Percentiles rank a stretch among this genome's conserved stretches.
phyloP scores from a whole-genome alignment of 2,888 invertebrate genomes.

The Taphrorychus bicolor region DNA sequence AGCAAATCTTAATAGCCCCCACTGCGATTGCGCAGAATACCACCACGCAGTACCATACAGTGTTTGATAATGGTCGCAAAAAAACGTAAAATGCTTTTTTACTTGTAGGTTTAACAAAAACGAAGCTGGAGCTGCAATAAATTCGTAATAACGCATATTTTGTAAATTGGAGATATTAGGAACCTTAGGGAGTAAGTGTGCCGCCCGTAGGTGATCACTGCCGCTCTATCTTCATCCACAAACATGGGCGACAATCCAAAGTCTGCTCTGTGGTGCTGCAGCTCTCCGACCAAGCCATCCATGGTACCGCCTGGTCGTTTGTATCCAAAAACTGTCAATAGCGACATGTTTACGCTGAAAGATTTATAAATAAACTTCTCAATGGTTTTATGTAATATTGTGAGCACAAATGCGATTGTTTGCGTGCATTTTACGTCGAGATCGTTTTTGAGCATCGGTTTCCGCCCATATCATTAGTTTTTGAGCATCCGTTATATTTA shows the following conservation, averaged over 20 bases:
- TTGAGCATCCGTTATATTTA: neutral
- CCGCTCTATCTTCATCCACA: slow-evolving; percentile 48
- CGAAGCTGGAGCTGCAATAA: neutral
- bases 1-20: neutral
- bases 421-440: neutral
- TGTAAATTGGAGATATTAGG: too few species aligned
- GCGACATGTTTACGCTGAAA: slow-evolving; percentile 44
- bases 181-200: slow-evolving; percentile 53
- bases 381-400: neutral
- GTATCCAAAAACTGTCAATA: slow-evolving; percentile 53
- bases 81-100: neutral
- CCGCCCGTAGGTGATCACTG: slow-evolving; percentile 51
- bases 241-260: slow-evolving; percentile 53
- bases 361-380: neutral
- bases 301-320: slow-evolving; percentile 49
- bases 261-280: slow-evolving; percentile 47
- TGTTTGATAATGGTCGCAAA: neutral
- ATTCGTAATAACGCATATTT: too few species aligned
- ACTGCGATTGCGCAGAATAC: slow-evolving; percentile 5
- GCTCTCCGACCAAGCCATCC: slow-evolving; percentile 52
- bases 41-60: slow-evolving; percentile 53
- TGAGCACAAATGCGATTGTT: neutral
- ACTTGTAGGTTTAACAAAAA: neutral
- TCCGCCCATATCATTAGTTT: neutral
- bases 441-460: neutral